A percentile compares a stretch with the other conserved stretches of the same genome.
These are phyloP conservation scores for Nothocercus julius DNA, from an alignment of 2,113 vertebrate species.

Conservation along the genomic window DNA sequence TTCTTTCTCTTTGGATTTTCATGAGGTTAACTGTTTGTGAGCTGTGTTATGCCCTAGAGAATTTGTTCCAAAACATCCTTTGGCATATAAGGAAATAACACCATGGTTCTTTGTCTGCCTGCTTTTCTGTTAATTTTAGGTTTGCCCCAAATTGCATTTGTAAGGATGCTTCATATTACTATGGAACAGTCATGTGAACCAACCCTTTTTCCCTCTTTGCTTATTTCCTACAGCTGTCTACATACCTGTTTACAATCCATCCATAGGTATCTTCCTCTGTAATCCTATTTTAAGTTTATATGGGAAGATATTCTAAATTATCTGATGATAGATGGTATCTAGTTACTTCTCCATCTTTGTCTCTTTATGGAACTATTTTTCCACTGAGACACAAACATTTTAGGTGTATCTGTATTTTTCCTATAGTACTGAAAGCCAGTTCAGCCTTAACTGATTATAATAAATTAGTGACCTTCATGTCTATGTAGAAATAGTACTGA, in stretches of 20 bases:
- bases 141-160: background rate
- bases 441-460: background rate
- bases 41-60: background rate
- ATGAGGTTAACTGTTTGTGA: slow-evolving; percentile 57
- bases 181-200: background rate
- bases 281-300: background rate
- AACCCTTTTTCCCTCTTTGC: background rate
- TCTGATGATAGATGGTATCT: background rate
- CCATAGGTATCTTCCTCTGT: background rate
- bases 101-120: background rate
- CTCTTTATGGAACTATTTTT: background rate
- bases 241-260: background rate
- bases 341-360: background rate
- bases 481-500: background rate
- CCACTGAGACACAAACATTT: background rate
- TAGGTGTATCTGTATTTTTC: background rate
- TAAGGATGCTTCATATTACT: background rate
- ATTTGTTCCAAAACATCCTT: background rate
- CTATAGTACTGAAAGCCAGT: background rate
- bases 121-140: background rate
- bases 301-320: background rate
- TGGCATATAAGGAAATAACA: background rate
- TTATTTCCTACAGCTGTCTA: background rate
- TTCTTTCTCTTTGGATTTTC: slow-evolving; percentile 55
- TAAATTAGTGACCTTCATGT: background rate